These are phyloP conservation scores for Lobophora halterata DNA, from an alignment of 2,888 invertebrate species.

Conservation along the genomic window DNA sequence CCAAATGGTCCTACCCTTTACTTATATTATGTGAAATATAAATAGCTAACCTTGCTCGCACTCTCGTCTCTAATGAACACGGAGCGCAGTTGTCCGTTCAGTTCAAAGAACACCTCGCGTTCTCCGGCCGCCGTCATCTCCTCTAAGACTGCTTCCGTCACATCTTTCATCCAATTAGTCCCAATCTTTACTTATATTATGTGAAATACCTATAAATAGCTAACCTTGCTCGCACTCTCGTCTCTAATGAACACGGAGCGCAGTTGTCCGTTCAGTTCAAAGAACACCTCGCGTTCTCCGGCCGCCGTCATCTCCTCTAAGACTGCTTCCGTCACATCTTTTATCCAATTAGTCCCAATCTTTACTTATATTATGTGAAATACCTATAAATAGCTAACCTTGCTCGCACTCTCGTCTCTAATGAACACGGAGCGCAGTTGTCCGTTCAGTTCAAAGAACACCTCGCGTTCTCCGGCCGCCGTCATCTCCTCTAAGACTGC, in stretches of 20 bases:
- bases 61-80: slow-evolving; percentile 96
- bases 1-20: too few species aligned
- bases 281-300: too few species aligned
- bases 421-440: slow-evolving; percentile 97
- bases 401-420: slow-evolving; percentile 93
- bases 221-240: too few species aligned
- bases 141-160: slow-evolving; percentile 96
- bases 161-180: slow-evolving; percentile 95
- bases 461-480: slow-evolving; percentile 94
- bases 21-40: too few species aligned
- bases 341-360: too few species aligned
- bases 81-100: slow-evolving; percentile 97
- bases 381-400: too few species aligned
- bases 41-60: slow-evolving; percentile 88
- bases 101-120: slow-evolving; percentile 98
- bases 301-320: too few species aligned
- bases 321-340: too few species aligned
- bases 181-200: slow-evolving; percentile 95
- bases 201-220: slow-evolving; percentile 82
- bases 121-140: slow-evolving; percentile 94
- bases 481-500: slow-evolving; percentile 97
- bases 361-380: too few species aligned
- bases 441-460: slow-evolving; percentile 99
- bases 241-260: too few species aligned
- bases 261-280: too few species aligned